Conservation (phyloP, 2,888 invertebrate genomes). For the Acleris sparsana region DNA sequence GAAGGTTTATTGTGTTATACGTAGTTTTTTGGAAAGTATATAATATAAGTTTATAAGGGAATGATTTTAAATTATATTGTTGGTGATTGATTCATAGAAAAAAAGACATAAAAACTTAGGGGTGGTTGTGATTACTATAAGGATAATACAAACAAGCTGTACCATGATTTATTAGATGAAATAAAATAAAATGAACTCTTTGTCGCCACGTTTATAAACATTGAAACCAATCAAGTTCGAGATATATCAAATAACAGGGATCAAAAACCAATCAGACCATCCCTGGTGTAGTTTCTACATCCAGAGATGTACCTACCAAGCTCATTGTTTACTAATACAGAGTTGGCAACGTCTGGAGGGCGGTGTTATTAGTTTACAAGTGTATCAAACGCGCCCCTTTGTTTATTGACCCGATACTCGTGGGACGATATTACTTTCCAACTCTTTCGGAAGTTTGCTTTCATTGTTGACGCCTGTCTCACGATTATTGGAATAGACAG, state of each 20-base stretch:
- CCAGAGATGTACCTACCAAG: conserved; percentile 59
- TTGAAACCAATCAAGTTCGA: conserved; percentile 11
- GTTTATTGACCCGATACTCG: conserved; percentile 76
- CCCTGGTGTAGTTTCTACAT: conserved; percentile 52
- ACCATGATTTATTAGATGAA: background rate
- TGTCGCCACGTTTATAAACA: conserved; percentile 2
- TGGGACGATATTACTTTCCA: conserved; percentile 73
- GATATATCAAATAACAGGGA: conserved; percentile 15
- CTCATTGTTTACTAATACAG: conserved; percentile 73
- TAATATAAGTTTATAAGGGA: too few relatives aligned
- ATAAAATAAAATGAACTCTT: background rate
- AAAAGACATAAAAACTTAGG: too few relatives aligned
- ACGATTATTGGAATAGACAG: conserved; percentile 74
- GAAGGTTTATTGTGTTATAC: background rate
- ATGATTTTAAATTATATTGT: too few relatives aligned
- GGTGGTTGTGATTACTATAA: too few relatives aligned
- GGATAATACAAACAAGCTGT: too few relatives aligned
- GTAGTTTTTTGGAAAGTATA: too few relatives aligned
- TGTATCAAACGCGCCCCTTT: conserved; percentile 79
- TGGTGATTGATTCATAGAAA: too few relatives aligned
- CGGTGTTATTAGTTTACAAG: conserved; percentile 82
- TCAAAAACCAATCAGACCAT: conserved; percentile 59
- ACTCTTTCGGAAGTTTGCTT: conserved; percentile 82
- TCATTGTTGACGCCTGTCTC: conserved; percentile 79
- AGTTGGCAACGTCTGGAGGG: conserved; percentile 58